Evolutionary conservation across 2,888 invertebrate genomes (phyloP), one percentile per base, ranked within the genome.

Genomic region (Hypselothyrea guttata): DNA sequence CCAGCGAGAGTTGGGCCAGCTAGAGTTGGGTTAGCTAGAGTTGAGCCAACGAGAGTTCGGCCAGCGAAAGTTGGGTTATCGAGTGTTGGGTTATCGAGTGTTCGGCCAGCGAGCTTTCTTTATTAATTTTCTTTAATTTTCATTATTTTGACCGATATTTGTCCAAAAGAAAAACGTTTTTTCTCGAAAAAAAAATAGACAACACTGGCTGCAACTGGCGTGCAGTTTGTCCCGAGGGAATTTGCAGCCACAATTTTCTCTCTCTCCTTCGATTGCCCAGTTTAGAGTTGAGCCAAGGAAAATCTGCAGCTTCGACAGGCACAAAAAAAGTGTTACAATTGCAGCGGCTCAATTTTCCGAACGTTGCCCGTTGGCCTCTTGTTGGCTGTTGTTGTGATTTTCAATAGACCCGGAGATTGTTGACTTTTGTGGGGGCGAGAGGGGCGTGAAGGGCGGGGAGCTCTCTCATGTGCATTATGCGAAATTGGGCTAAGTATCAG

Each of bases 401-500:
- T 18, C 22, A 22, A 15, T 18, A 15, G 38, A 16, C 18, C 7
- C 42, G 13, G 18, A 49, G 12, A 13, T 38, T 42, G 30, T 16
- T 27, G 35, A 37, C 35, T 16, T 13, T 45, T 5, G 30, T 45
- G 40, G 31, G 33, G 28, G 8, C 37, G 12, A 18, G n/a, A 22
- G 9, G n/a, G n/a, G n/a, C n/a, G n/a, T n/a, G n/a, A n/a, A 42
- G 22, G n/a, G 4, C 28, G 7, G 7, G n/a, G 30, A 9, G 12
- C 15, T 31, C 27, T 41, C 73, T 82, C 72, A 73, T 77, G 81
- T 81, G 84, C 83, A 83, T 78, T 78, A 83, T 83, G 79, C 79
- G 71, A 79, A 78, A 83, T 76, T 78, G 78, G 78, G 78, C 78
- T 78, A 78, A 78, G 78, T 79, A 83, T 79, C 79, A 71, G 76